These are phyloP conservation scores for Coelopa frigida DNA, from an alignment of 1,140 invertebrate genomes.

Conservation along the genomic window DNA sequence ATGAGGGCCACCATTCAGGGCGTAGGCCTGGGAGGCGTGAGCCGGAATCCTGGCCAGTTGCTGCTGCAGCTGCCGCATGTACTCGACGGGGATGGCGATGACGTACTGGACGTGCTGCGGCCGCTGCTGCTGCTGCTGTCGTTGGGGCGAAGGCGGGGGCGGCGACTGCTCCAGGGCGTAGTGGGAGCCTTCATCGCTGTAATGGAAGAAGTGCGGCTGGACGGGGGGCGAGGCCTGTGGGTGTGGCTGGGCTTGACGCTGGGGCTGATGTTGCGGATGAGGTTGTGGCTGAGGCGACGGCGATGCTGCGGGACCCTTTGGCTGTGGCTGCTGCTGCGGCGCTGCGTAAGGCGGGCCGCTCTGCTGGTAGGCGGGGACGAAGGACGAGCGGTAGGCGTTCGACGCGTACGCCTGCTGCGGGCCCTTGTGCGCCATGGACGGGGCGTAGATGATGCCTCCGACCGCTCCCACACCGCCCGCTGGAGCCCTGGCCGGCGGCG, in stretches of 20 bases:
- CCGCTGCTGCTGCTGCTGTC: slow-evolving; percentile 7
- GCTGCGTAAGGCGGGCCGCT: slow-evolving; percentile 7
- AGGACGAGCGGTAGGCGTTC: too few species aligned
- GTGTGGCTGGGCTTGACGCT: slow-evolving; percentile 16
- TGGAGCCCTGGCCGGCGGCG: too few species aligned
- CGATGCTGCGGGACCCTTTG: background rate
- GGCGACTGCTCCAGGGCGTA: background rate
- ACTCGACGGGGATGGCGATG: slow-evolving; percentile 37
- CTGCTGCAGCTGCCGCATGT: slow-evolving; percentile 35
- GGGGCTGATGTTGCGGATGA: slow-evolving; percentile 11
- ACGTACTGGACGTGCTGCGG: slow-evolving; percentile 30
- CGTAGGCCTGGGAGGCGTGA: background rate
- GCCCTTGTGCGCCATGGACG: slow-evolving; percentile 10
- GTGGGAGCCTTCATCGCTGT: slow-evolving; percentile 11
- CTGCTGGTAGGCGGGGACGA: background rate
- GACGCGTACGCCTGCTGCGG: too few species aligned
- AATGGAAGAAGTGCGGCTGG: slow-evolving; percentile 15
- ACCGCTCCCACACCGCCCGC: too few species aligned
- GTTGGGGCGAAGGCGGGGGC: background rate
- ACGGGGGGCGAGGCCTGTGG: slow-evolving; percentile 15
- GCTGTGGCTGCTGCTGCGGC: background rate
- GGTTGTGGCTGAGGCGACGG: background rate
- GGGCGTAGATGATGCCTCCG: slow-evolving; percentile 14
- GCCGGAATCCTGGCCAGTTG: slow-evolving; percentile 19
- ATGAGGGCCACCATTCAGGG: background rate